Evolutionary conservation across 2,113 vertebrate genomes (phyloP), one percentile per base, ranked within the genome.

Genomic region (Pseudorectes ferrugineus): DNA sequence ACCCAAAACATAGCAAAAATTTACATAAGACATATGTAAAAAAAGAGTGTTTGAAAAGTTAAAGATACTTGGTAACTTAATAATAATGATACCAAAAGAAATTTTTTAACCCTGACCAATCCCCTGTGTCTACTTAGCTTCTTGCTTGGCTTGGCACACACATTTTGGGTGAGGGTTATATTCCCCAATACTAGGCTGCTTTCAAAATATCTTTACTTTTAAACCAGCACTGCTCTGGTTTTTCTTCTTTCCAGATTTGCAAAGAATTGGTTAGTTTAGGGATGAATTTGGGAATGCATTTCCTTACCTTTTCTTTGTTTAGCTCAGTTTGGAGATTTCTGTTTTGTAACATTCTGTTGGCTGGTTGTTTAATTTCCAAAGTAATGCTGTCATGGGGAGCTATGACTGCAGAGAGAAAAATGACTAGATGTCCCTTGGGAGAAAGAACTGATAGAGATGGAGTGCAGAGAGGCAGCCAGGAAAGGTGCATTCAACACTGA

Each of bases 101-200:
- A 15, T 23, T 46, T 42, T 89, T 82, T 65, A 8, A 72, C 14
- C 4, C 23, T 35, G 24, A 61, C 26, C 12, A 49, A 20, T 66
- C 7, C 7, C 3, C n/a, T 9, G 0, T 51, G 8, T 46, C 33
- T 74, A 17, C 7, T 5, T 10, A 48, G 18, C 36, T 74, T 35
- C 40, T 87, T 65, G 22, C n/a, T 72, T 14, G 3, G 22, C n/a
- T 72, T 14, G 3, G 15, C 36, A 22, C 1, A 3, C n/a, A 2
- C 0, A 4, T 14, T 77, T 54, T 73, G 24, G 5, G 10, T 70
- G 20, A 3, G 0, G 3, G 5, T 62, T 89, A 14, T 46, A 5
- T 63, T 88, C 26, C 17, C 42, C 4, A 20, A 14, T 24, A 24
- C 3, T 18, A 48, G 10, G 49, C 23, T 71, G 9, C 45, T 89